phyloP scores from a whole-genome alignment of 2,797 vertebrate species.

The Enteromius afrohamiltoni region DNA sequence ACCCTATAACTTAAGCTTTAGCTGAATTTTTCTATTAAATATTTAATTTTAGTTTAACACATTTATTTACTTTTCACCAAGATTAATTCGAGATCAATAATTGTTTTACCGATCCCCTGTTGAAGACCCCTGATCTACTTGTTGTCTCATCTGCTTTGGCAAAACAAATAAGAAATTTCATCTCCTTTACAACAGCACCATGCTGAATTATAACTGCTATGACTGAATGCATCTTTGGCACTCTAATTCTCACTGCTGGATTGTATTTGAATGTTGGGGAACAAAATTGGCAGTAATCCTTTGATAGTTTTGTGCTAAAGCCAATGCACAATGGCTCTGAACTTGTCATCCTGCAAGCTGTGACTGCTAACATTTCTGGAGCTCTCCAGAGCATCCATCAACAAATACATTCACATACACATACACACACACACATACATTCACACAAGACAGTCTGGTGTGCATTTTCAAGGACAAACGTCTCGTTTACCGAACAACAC shows the following conservation, averaged over 20 bases:
- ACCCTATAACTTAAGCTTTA: neutral
- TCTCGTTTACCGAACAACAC: neutral
- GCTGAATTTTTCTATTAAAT: neutral
- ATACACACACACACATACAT: neutral
- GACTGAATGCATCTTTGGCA: conserved; percentile 30
- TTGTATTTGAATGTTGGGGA: conserved; percentile 34
- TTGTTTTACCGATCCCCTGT: neutral
- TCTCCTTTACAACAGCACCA: conserved; percentile 29
- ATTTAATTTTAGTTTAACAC: neutral
- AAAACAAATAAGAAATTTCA: conserved; percentile 9
- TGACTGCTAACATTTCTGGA: conserved; percentile 43
- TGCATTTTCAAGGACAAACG: conserved; percentile 34
- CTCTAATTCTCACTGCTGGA: conserved; percentile 44
- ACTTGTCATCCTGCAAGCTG: conserved; percentile 49
- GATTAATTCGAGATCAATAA: neutral
- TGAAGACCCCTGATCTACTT: conserved; percentile 16
- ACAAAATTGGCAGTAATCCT: conserved; percentile 39
- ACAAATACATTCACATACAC: conserved; percentile 25
- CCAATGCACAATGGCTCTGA: conserved; percentile 45
- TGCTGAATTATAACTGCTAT: conserved; percentile 18
- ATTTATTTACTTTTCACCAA: neutral
- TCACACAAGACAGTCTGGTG: conserved; percentile 4
- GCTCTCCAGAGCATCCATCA: conserved; percentile 37
- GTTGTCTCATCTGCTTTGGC: conserved; percentile 21
- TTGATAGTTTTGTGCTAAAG: conserved; percentile 45